phyloP scores from a whole-genome alignment of 2,797 vertebrate genomes.

The Taenioides sp. region DNA sequence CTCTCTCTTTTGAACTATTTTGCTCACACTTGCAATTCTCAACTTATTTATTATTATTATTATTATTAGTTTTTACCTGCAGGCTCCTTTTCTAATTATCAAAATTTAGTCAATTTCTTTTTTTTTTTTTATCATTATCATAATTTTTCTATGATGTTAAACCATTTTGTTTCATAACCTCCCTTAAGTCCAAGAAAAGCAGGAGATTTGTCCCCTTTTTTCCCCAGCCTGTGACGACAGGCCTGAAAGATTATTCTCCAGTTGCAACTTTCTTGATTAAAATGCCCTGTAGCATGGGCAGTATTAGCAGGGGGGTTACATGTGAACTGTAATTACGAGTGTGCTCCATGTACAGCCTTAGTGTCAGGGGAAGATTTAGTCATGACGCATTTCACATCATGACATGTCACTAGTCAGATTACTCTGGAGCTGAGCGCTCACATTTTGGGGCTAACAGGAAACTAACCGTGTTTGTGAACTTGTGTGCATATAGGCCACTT shows the following conservation, averaged over 20 bases:
- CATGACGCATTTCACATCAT: slow-evolving; percentile 20
- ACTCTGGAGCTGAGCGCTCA: slow-evolving; percentile 20
- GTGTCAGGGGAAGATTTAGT: slow-evolving; percentile 39
- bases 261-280: slow-evolving; percentile 71
- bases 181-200: slow-evolving; percentile 64
- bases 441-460: slow-evolving; percentile 21
- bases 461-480: slow-evolving; percentile 15
- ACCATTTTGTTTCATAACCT: slow-evolving; percentile 70
- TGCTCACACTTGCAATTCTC: background rate
- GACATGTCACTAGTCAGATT: slow-evolving; percentile 36
- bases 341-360: slow-evolving; percentile 27
- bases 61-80: background rate
- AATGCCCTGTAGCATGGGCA: slow-evolving; percentile 45
- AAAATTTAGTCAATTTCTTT: background rate
- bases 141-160: slow-evolving; percentile 38
- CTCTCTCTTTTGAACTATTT: slow-evolving; percentile 20
- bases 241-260: slow-evolving; percentile 67
- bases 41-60: no score
- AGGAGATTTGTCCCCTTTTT: slow-evolving; percentile 66
- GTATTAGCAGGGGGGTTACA: slow-evolving; percentile 55
- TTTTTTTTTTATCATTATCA: background rate
- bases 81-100: background rate
- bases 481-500: slow-evolving; percentile 15
- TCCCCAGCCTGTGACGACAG: slow-evolving; percentile 48
- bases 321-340: slow-evolving; percentile 56